Percentiles rank a stretch among this genome's conserved stretches.
Evolutionary conservation across 1,140 invertebrate genomes (phyloP).

Genomic region (Monochamus saltuarius): DNA sequence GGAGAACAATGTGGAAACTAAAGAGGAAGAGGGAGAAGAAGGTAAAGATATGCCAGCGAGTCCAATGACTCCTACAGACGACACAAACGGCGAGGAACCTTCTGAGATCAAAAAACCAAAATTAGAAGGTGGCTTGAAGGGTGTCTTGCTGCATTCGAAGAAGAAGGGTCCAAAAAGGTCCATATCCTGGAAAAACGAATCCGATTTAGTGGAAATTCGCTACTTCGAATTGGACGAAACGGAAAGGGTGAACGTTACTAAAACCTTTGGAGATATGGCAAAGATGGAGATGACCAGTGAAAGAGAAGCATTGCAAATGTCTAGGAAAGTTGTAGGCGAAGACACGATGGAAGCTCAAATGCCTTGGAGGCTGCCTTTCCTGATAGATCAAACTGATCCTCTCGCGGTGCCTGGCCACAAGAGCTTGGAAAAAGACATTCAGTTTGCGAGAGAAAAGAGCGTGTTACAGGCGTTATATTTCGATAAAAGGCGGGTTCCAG

Average conservation of each 20-base stretch:
- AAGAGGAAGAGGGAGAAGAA: constrained; percentile 44
- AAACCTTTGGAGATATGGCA: constrained; percentile 90
- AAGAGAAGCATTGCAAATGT: constrained; percentile 73
- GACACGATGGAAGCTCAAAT: constrained; percentile 79
- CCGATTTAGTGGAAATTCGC: constrained; percentile 76
- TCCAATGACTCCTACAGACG: constrained; percentile 30
- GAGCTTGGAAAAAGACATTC: constrained; percentile 83
- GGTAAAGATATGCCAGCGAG: constrained; percentile 27
- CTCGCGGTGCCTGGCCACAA: constrained; percentile 72
- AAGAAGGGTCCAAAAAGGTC: constrained; percentile 77
- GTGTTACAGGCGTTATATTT: constrained; percentile 86
- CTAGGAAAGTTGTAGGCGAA: constrained; percentile 72
- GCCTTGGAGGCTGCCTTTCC: constrained; percentile 67
- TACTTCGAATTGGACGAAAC: constrained; percentile 94
- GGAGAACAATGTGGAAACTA: constrained; percentile 49
- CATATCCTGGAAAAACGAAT: constrained; percentile 79
- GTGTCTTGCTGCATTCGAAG: constrained; percentile 44
- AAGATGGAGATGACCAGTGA: constrained; percentile 84
- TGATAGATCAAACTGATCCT: constrained; percentile 65
- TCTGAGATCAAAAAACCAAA: constrained; percentile 11
- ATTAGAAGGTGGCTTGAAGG: constrained; percentile 35
- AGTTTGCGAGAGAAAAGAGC: constrained; percentile 79
- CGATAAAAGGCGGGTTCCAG: constrained; percentile 81
- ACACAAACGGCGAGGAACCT: constrained; percentile 12
- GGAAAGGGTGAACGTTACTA: constrained; percentile 91